phyloP scores from a whole-genome alignment of 1,140 invertebrate genomes.

The Drosophila carrolli region DNA sequence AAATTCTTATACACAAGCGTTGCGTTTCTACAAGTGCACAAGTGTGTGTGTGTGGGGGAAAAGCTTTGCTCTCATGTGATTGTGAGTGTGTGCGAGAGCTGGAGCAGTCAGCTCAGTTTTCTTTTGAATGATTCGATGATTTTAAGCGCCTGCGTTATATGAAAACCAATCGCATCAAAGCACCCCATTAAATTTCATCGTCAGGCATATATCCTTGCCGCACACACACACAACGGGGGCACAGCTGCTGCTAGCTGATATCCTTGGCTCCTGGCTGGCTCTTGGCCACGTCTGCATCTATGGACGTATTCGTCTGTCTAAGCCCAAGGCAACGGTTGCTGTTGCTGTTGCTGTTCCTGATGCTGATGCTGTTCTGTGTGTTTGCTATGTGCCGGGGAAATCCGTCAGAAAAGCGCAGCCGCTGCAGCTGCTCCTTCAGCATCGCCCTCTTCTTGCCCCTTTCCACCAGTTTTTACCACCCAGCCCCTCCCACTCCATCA shows the following conservation, averaged over 20 bases:
- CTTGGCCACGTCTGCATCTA: slow-evolving; percentile 53
- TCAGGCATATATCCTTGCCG: slow-evolving; percentile 83
- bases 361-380: slow-evolving; percentile 31
- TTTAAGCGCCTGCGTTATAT: slow-evolving; percentile 85
- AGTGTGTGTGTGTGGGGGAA: slow-evolving; percentile 24
- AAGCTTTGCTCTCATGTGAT: slow-evolving; percentile 40
- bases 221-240: slow-evolving; percentile 29
- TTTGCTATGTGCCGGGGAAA: slow-evolving; percentile 77
- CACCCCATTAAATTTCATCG: slow-evolving; percentile 85
- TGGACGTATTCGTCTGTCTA: slow-evolving; percentile 47
- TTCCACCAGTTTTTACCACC: background rate
- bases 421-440: slow-evolving; percentile 54
- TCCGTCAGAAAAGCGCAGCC: slow-evolving; percentile 73
- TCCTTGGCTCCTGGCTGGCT: slow-evolving; percentile 47
- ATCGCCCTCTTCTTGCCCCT: background rate
- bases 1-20: slow-evolving; percentile 76
- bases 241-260: slow-evolving; percentile 66
- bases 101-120: slow-evolving; percentile 81
- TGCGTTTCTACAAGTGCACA: slow-evolving; percentile 50
- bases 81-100: slow-evolving; percentile 52
- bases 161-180: slow-evolving; percentile 85
- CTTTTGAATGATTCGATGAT: slow-evolving; percentile 85
- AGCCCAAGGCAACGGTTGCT: slow-evolving; percentile 41
- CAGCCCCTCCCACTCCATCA: slow-evolving; percentile 57
- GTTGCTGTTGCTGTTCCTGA: slow-evolving; percentile 17